Evolutionary conservation across 2,888 invertebrate genomes (phyloP).

Genomic region (Apoda limacodes): DNA sequence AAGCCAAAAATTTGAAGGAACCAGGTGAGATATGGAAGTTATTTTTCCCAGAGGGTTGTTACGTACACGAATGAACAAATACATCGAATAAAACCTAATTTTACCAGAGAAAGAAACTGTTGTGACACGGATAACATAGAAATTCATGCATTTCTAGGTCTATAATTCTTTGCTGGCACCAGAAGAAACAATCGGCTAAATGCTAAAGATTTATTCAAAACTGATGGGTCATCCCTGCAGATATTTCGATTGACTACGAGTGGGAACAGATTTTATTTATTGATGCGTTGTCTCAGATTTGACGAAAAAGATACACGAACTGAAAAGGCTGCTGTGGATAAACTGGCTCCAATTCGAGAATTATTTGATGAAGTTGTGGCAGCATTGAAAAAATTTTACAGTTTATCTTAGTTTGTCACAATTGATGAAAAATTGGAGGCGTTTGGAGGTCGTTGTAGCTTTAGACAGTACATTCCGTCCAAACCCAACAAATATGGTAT

Average conservation of each 20-base stretch:
- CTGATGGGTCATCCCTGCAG: constrained; percentile 15
- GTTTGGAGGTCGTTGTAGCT: constrained; percentile 15
- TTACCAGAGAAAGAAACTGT: constrained; percentile 15
- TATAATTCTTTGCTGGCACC: constrained; percentile 17
- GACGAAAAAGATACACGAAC: constrained; percentile 8
- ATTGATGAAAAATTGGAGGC: constrained; percentile 16
- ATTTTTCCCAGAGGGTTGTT: constrained; percentile 7
- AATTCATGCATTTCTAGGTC: constrained; percentile 14
- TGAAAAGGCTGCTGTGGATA: constrained; percentile 7
- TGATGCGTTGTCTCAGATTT: constrained; percentile 13
- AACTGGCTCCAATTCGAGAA: constrained; percentile 14
- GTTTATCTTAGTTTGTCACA: constrained; percentile 12
- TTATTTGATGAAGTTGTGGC: constrained; percentile 14
- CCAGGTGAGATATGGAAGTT: too few species aligned
- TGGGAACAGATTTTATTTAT: constrained; percentile 7
- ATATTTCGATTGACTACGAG: constrained; percentile 15
- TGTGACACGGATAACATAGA: constrained; percentile 8
- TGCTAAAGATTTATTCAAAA: constrained; percentile 15
- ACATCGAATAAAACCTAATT: too few species aligned
- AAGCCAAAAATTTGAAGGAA: too few species aligned
- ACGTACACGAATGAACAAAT: constrained; percentile 11
- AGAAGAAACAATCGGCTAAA: constrained; percentile 11
- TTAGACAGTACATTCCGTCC: constrained; percentile 15
- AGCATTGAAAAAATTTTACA: constrained; percentile 14
- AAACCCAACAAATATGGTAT: constrained; percentile 20